Base-by-base conservation (phyloP, 2,113 vertebrate genomes). In the Cercocebus atys region DNA sequence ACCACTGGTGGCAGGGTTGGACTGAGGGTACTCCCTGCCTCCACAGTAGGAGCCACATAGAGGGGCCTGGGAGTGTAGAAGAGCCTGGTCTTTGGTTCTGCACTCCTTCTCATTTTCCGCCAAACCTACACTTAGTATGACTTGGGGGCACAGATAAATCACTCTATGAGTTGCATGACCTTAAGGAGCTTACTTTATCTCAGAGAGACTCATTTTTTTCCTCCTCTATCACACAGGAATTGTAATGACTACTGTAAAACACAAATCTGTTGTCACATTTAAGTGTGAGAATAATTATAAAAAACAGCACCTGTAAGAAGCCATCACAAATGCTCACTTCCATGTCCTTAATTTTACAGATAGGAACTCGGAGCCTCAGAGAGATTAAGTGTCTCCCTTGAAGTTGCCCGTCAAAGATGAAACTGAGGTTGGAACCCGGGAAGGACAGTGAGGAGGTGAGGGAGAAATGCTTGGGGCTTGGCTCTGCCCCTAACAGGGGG, bases 141-240 rank as follows among this genome's bases (percentile, higher is more conserved):
- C 22, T 43, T 13, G 43, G 18, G 55, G 61, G 10, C 43, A 75
- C 50, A 55, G 78, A 55, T 52, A 92, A 72, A 76, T 11, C 22
- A 66, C 0, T 57, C 35, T 43, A 12, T 4, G 43, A 59, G 43
- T 10, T 78, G 55, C 17, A 6, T 72, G 47, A 95, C 73, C 22
- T 86, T 80, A 70, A 88, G 72, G 40, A 76, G 68, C 59, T 90
- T 57, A 47, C 14, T 95, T 50, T 50, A 85, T 81, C 18, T 88
- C n/a, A 78, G 12, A 50, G n/a, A 90, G n/a, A 82, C 73, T 88
- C 23, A 76, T 43, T 93, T 93, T 88, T 92, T 92, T 88, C 50
- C 55, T 80, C 32, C 30, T 16, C 12, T 27, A 57, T 66, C 75
- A 64, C 3, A 40, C 16, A 66, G 45, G 32, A 7, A 55, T 96